Percentiles rank a stretch among this genome's conserved stretches.
phyloP scores from a whole-genome alignment of 2,113 vertebrate species.

The Anarhynchus alexandrinus region DNA sequence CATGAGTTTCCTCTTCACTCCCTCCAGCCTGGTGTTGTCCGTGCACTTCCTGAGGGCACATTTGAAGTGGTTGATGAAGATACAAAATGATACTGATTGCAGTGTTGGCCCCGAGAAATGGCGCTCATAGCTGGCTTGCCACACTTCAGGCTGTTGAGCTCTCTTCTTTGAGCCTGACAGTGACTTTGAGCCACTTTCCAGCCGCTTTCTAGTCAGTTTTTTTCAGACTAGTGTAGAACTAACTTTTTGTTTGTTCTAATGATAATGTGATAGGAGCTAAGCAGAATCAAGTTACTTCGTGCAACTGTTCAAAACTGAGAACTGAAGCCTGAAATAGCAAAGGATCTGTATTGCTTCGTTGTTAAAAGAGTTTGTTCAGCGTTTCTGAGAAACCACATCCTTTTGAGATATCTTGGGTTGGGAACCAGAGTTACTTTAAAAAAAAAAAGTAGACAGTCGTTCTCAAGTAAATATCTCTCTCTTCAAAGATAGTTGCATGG shows the following conservation, averaged over 20 bases:
- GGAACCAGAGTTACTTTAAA: not conserved
- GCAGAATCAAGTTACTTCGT: not conserved
- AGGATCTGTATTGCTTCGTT: not conserved
- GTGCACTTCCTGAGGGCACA: not conserved
- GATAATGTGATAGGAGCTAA: not conserved
- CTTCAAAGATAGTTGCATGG: not conserved
- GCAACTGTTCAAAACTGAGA: not conserved
- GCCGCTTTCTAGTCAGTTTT: not conserved
- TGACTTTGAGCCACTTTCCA: not conserved
- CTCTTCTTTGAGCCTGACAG: not conserved
- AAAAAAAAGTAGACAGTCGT: not conserved
- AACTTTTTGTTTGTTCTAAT: not conserved
- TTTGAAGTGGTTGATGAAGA: not conserved
- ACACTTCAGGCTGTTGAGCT: not conserved
- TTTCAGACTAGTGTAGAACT: not conserved
- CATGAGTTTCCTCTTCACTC: not conserved
- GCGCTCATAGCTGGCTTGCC: accelerated
- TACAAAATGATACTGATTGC: not conserved
- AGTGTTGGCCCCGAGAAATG: not conserved
- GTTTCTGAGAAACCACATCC: conserved; percentile 46
- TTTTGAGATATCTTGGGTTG: not conserved
- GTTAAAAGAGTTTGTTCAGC: conserved; percentile 15
- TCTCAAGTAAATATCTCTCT: not conserved
- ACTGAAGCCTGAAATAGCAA: conserved; percentile 10
- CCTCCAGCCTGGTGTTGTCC: not conserved